A percentile compares a stretch with the other conserved stretches of the same genome.
phyloP scores from a whole-genome alignment of 2,888 invertebrate genomes.

The Drosophila tripunctata region DNA sequence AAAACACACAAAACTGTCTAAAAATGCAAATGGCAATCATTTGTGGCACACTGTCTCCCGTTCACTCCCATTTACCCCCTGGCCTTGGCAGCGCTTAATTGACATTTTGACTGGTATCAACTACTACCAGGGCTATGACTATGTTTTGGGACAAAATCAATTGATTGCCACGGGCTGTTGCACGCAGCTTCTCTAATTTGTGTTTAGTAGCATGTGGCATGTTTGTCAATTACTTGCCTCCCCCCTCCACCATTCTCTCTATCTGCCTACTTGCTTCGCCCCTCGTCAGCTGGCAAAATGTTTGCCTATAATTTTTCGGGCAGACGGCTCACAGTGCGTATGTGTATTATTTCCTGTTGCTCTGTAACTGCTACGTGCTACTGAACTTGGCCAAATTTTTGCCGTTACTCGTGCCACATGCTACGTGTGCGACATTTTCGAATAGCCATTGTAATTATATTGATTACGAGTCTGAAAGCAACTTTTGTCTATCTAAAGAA shows the following conservation, averaged over 20 bases:
- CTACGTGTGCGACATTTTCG: constrained; percentile 76
- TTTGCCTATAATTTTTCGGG: constrained; percentile 63
- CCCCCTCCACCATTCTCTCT: constrained; percentile 3
- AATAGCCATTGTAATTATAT: constrained; percentile 74
- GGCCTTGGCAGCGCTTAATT: constrained; percentile 46
- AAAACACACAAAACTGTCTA: constrained; percentile 23
- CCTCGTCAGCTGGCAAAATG: constrained; percentile 37
- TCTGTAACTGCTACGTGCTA: constrained; percentile 61
- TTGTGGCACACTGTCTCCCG: not conserved
- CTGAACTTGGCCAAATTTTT: constrained; percentile 41
- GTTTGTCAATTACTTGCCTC: constrained; percentile 74
- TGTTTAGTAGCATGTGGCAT: constrained; percentile 77
- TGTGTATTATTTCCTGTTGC: constrained; percentile 71
- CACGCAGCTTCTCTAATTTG: constrained; percentile 65
- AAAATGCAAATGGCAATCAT: constrained; percentile 59
- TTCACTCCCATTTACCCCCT: not conserved
- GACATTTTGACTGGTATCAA: constrained; percentile 64
- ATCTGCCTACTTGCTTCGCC: no score
- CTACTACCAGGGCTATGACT: constrained; percentile 16
- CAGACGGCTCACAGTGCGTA: constrained; percentile 63
- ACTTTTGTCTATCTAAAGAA: constrained; percentile 19
- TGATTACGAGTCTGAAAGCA: constrained; percentile 57
- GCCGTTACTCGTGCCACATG: constrained; percentile 7
- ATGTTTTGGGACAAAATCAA: constrained; percentile 56
- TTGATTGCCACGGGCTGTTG: constrained; percentile 59